Base-by-base conservation (phyloP, 2,888 invertebrate genomes). In the Smittia sp. region DNA sequence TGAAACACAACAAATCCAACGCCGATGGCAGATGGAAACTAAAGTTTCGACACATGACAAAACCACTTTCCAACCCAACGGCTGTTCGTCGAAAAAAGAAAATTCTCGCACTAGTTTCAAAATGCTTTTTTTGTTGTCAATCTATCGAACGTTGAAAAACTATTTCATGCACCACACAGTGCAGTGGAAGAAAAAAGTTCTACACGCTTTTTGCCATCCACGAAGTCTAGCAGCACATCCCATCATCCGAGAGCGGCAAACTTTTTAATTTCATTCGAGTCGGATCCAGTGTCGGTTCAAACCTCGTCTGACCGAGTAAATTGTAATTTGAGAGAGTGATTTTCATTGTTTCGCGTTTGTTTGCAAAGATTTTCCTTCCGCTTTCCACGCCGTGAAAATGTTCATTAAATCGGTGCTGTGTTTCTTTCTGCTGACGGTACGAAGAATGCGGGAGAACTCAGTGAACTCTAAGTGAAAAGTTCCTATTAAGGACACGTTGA, bases 201-300 rank as follows among this genome's bases (percentile, higher is more conserved):
- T n/a, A 46, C 46, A 6, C 46, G 6, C 18, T 15, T 62, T 62
- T 62, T 62, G 22, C 15, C 62, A 22, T 62, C 22, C 11, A 15
- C 22, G 18, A 22, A 3, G 11, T n/a, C n/a, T n/a, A n/a, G 13
- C 11, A 62, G 4, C 52, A 18, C 18, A 62, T 62, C 22, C 9
- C 25, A 62, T 7, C 9, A 41, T 69, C 22, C 24, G 41, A 69
- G n/a, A 52, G 52, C 18, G 32, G 69, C 32, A 54, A 52, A 70
- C 52, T 22, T 52, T 70, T 70, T 70, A 54, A 70, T 70, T 70
- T 54, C 24, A 52, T 70, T 70, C 54, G 27, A 13, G 69, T 52
- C 69, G 54, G 11, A 70, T 52, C 27, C 69, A 70, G 69, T 52
- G 41, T 32, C 27, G 54, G n/a, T 70, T 27, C n/a, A 54, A 54